Conservation (phyloP, 2,113 vertebrate genomes). For the Oryzias celebensis region DNA sequence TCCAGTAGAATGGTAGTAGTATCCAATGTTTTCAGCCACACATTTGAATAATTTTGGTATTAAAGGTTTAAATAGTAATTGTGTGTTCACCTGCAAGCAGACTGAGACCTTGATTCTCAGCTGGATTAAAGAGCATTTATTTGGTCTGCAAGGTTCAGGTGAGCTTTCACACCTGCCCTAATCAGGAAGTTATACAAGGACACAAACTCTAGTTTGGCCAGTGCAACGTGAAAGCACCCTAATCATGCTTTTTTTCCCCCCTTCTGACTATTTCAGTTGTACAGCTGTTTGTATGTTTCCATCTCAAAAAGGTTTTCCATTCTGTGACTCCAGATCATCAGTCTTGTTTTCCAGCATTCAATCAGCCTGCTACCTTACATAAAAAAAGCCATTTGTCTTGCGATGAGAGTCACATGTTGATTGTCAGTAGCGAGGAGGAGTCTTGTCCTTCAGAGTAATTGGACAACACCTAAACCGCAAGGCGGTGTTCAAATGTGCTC, state of each 20-base stretch:
- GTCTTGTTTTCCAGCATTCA: constrained; percentile 47
- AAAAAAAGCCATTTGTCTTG: constrained; percentile 66
- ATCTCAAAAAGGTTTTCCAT: background rate
- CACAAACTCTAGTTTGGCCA: too few relatives aligned
- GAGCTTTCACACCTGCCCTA: too few relatives aligned
- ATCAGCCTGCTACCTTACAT: constrained; percentile 38
- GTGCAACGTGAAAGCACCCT: too few relatives aligned
- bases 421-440: constrained; percentile 58
- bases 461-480: constrained; percentile 56
- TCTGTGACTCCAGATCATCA: constrained; percentile 34
- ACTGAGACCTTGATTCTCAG: too few relatives aligned
- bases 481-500: constrained; percentile 47
- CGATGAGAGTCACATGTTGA: constrained; percentile 61
- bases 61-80: too few relatives aligned
- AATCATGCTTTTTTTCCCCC: background rate
- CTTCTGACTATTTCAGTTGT: background rate
- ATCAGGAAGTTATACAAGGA: too few relatives aligned
- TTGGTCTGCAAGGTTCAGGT: too few relatives aligned
- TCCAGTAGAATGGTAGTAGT: too few relatives aligned
- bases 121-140: too few relatives aligned
- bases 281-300: background rate
- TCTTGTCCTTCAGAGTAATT: constrained; percentile 70
- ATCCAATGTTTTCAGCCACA: too few relatives aligned
- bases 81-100: too few relatives aligned
- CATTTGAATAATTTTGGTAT: too few relatives aligned